Evolutionary conservation across 2,113 vertebrate genomes (phyloP), one percentile per base, ranked within the genome.

Genomic region (Paracanthobrama guichenoti): DNA sequence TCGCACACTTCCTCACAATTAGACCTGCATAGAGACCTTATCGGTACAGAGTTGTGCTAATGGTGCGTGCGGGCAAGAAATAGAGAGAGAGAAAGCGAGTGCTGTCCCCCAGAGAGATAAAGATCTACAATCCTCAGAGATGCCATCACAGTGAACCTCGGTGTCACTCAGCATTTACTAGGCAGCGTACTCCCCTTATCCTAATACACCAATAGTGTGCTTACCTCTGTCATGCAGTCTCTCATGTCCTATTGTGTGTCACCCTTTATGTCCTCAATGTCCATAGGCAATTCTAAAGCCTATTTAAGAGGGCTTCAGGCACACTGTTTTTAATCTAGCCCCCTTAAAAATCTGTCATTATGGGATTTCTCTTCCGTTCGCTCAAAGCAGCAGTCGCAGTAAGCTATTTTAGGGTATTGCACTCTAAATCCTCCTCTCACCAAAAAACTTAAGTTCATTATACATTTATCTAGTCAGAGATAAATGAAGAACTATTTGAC

Each of bases 1-100:
- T 72, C 13, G 3, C 50, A 57, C 28, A 46, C 66, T 87, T 87
- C 13, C 83, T 80, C 79, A 73, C 83, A 85, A 85, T 87, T 87
- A 87, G 79, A 66, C 83, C 79, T 79, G 79, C 82, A 83, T 75
- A 79, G 24, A 85, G 78, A 35, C 46, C 55, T 24, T 67, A 69
- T 74, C 42, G 20, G 66, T 79, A 73, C 46, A 73, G 46, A 46
- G 10, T 44, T 84, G 64, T 84, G 69, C 66, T 72, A 26, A 64
- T 84, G 79, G 79, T 71, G 74, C 50, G 9, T 72, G 71, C 22
- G 64, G 31, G 53, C 8, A 46, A 24, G 50, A 16, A 35, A 67
- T 55, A 42, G 16, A 18, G 62, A 14, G 73, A 22, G 74, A 13
- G 83, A 31, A 26, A 39, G 22, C 1, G 50, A 42, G 64, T 3